Conservation (phyloP, 37 sponge, comb jelly and placozoan genomes). For the Haliclona indistincta region DNA sequence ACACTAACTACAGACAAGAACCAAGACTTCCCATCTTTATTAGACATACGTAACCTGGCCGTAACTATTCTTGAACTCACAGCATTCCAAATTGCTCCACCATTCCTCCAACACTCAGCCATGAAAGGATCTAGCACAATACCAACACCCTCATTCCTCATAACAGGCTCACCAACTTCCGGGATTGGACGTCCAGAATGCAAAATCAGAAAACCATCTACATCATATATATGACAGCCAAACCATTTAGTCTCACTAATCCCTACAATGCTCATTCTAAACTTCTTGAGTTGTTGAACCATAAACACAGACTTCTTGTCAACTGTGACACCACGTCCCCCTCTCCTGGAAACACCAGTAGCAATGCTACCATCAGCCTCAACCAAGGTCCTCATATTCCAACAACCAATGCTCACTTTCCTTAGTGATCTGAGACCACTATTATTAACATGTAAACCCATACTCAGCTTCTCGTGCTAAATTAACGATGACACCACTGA, state of each 20-base stretch:
- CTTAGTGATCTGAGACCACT: too few relatives aligned
- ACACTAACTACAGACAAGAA: not conserved
- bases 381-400: too few relatives aligned
- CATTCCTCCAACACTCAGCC: conserved; percentile 1
- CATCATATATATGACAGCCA: conserved; percentile 9
- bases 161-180: not conserved
- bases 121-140: conserved; percentile 16
- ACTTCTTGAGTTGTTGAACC: too few relatives aligned
- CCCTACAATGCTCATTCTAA: not conserved
- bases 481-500: not conserved
- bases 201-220: conserved; percentile 6
- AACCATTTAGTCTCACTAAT: conserved; percentile 33
- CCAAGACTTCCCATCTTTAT: not conserved
- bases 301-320: too few relatives aligned
- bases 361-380: too few relatives aligned
- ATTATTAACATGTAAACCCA: not conserved
- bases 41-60: not conserved
- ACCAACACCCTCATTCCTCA: conserved; percentile 18
- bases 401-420: too few relatives aligned
- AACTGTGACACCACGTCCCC: too few relatives aligned
- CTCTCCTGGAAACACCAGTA: too few relatives aligned
- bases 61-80: conserved; percentile 18
- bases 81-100: conserved; percentile 3
- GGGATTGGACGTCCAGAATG: conserved; percentile 17
- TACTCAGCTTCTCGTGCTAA: conserved; percentile 16